Evolutionary conservation across 64 coral and sea anemone species (phyloP).

Genomic region (Actinia equina): DNA sequence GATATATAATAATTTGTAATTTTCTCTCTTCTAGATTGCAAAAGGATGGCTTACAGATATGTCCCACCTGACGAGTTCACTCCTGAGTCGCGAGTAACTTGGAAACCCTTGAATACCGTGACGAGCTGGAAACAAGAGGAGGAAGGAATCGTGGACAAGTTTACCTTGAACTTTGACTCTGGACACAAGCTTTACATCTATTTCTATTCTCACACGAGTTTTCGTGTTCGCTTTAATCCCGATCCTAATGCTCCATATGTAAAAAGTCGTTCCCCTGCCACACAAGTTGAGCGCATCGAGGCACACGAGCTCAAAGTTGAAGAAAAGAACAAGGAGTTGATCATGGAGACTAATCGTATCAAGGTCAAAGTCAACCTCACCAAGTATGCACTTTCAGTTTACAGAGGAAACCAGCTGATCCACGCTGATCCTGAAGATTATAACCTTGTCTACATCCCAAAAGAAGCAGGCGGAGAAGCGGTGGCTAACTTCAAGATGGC

Average conservation of each 20-base stretch:
- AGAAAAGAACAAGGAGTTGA: constrained; percentile 27
- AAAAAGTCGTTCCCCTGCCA: constrained; percentile 66
- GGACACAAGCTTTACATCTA: constrained; percentile 66
- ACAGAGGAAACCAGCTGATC: constrained; percentile 55
- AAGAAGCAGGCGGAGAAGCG: constrained; percentile 38
- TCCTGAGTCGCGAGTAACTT: constrained; percentile 51
- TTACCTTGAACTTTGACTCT: constrained; percentile 53
- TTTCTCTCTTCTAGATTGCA: background rate
- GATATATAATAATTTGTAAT: no score
- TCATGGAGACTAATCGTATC: constrained; percentile 42
- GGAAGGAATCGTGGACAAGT: constrained; percentile 70
- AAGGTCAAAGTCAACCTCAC: constrained; percentile 38
- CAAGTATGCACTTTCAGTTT: constrained; percentile 67
- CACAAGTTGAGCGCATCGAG: constrained; percentile 69
- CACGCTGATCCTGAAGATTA: constrained; percentile 62
- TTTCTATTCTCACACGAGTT: constrained; percentile 44
- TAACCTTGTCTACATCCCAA: constrained; percentile 51
- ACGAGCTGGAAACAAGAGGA: constrained; percentile 60
- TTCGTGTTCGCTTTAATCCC: constrained; percentile 75
- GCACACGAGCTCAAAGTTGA: constrained; percentile 37
- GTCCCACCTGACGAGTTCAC: constrained; percentile 72
- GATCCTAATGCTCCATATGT: constrained; percentile 54
- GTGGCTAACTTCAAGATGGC: constrained; percentile 71
- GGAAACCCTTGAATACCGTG: constrained; percentile 42
- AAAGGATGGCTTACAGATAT: constrained; percentile 54